Base-by-base conservation (phyloP, 2,888 invertebrate genomes). In the Caradrina clavipalpis region DNA sequence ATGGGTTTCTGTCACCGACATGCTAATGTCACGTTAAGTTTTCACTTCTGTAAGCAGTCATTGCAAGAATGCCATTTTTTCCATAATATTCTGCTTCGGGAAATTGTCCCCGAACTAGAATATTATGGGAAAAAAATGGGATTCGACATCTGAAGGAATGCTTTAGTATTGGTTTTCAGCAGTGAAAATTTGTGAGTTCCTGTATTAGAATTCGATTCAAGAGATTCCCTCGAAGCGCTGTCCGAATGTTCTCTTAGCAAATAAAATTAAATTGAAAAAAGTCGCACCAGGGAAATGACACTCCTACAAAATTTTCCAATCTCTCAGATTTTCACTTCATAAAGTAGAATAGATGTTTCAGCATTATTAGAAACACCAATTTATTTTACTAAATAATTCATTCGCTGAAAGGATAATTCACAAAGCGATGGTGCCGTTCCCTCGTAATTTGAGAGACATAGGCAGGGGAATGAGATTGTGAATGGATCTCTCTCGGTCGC, bases 381-480 rank as follows among this genome's bases (percentile, higher is more conserved):
- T 89, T 89, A 88, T 85, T 88, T 87, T 61, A 82, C 80, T 85
- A 88, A 88, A 89, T 88, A 86, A 88, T 89, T 88, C 83, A 86
- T 86, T 87, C 76, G 76, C 59, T 81, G 82, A 83, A 86, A 84
- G 87, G 90, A 91, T 91, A 90, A 90, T 89, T 90, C 86, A 80
- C 81, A 81, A 84, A 84, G 88, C 82, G 83, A 86, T 84, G 70
- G 70, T 74, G 68, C 79, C 84, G 76, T 84, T 89, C 87, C 86
- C 81, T 81, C 79, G 90, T 90, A 89, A 93, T 92, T 92, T 88
- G 86, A 85, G 82, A 83, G 80, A 87, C 83, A 87, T 86, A 45
- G 81, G 84, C 84, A 69, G 73, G 76, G 89, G 81, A 90, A 88
- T 87, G 90, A 70, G 73, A 82, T 78, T 74, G 78, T 70, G 83